Evolutionary conservation across 2,888 invertebrate species (phyloP), one percentile per base, ranked within the genome.

Genomic region (Lepidonotus clava): DNA sequence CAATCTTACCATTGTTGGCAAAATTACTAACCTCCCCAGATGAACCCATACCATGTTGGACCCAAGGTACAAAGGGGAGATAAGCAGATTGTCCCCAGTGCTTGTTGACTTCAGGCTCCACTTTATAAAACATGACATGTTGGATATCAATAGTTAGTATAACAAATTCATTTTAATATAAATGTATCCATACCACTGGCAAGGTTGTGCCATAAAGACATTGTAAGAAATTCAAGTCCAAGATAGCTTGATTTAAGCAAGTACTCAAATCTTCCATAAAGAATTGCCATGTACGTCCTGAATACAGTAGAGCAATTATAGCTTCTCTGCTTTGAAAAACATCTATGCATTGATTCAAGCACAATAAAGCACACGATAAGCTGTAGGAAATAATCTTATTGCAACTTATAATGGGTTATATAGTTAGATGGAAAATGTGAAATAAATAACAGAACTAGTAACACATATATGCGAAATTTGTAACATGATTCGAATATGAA

Each of bases 171-270:
- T 21, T 71, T 71, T 71, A 71, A 71, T 71, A 71, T n/a, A 71
- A 71, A 71, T 71, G 71, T 71, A 71, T 71, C 71, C 38, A 71
- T 38, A 71, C 38, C 34, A 71, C 24, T 71, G 36, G 71, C 36
- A 34, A 71, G 36, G 71, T 71, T 34, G 34, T 71, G 71, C 71
- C 71, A 71, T 18, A 34, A 34, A 71, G 34, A 71, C 21, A 71
- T 11, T 71, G 38, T 71, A 71, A 38, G 71, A 71, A 71, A 71
- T 71, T 71, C 71, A 71, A 71, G 71, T 36, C 71, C 38, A 71
- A 38, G 71, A 71, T 38, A 71, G 71, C 38, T 71, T n/a, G 71
- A 11, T 71, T 71, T 34, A 32, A 71, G 24, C 8, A 36, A 71
- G 71, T 18, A 46, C 8, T 46, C n/a, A n/a, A n/a, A n/a, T n/a